phyloP scores from a whole-genome alignment of 2,113 vertebrate genomes.

The Heterochromis multidens region DNA sequence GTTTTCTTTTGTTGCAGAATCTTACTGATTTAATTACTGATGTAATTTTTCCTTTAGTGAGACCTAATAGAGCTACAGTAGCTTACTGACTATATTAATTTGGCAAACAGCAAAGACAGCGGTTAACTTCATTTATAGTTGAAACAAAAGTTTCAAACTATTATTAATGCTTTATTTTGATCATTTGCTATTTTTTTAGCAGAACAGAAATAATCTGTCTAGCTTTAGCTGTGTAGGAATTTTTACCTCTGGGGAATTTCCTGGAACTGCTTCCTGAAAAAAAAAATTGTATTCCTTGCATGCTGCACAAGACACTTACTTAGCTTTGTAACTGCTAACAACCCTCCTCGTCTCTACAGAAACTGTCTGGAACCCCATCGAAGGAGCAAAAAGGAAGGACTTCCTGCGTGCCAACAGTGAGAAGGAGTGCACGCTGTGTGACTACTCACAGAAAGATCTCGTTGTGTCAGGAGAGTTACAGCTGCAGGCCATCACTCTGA shows the following conservation, averaged over 20 bases:
- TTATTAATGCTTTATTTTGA: too few species aligned
- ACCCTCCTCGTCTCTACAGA: neutral
- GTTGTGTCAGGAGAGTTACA: neutral
- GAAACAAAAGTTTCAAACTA: neutral
- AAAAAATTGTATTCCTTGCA: too few species aligned
- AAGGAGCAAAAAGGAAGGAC: accelerated
- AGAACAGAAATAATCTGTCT: too few species aligned
- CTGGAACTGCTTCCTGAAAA: neutral
- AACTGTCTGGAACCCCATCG: accelerated
- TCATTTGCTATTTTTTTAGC: too few species aligned
- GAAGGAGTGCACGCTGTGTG: slow-evolving; percentile 10
- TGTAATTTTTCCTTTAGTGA: neutral
- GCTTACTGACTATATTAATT: neutral
- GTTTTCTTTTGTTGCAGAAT: too few species aligned
- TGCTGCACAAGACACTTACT: too few species aligned
- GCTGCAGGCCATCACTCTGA: slow-evolving; percentile 57
- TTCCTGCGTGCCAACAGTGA: neutral
- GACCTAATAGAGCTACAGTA: neutral
- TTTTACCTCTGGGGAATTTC: neutral
- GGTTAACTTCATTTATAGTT: neutral
- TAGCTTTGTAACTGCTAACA: too few species aligned
- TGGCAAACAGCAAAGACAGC: neutral
- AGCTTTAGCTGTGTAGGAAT: neutral
- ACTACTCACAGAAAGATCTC: slow-evolving; percentile 32
- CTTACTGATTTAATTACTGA: neutral